Percentiles rank a stretch among this genome's conserved stretches.
Evolutionary conservation across 2,888 invertebrate genomes (phyloP).

Genomic region (Drosophila tanythrix): DNA sequence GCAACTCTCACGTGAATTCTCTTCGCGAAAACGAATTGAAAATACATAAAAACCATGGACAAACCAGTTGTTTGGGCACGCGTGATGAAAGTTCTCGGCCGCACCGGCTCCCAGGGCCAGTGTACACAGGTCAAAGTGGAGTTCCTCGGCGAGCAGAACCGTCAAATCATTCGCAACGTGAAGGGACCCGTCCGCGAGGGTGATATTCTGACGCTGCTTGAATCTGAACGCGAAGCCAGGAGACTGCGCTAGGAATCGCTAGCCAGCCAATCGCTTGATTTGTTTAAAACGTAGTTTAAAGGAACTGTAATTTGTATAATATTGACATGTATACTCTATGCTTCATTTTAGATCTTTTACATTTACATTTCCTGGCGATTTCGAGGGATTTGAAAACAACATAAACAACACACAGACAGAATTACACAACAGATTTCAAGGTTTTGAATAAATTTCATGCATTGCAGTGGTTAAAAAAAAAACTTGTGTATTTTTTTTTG

Average conservation of each 20-base stretch:
- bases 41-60: conserved; percentile 87
- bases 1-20: conserved; percentile 65
- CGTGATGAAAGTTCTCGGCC: conserved; percentile 98
- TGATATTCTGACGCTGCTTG: conserved; percentile 98
- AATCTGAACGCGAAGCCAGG: conserved; percentile 99
- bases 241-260: conserved; percentile 89
- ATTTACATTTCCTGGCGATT: not conserved
- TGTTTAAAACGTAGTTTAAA: conserved; percentile 38
- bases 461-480: conserved; percentile 55
- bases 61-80: conserved; percentile 95
- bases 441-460: conserved; percentile 68
- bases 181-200: conserved; percentile 99
- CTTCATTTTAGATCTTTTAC: conserved; percentile 22
- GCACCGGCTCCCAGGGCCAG: conserved; percentile 99
- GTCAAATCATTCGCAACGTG: conserved; percentile 99
- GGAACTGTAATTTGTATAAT: not conserved
- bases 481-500: conserved; percentile 21
- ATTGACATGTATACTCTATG: no score
- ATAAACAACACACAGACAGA: conserved; percentile 86
- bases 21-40: conserved; percentile 50
- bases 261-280: conserved; percentile 23
- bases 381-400: conserved; percentile 87
- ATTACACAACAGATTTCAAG: conserved; percentile 35
- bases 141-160: conserved; percentile 98
- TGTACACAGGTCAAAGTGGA: conserved; percentile 99